Evolutionary conservation across 2,113 vertebrate genomes (phyloP).

Genomic region (Apodemus speciosus): DNA sequence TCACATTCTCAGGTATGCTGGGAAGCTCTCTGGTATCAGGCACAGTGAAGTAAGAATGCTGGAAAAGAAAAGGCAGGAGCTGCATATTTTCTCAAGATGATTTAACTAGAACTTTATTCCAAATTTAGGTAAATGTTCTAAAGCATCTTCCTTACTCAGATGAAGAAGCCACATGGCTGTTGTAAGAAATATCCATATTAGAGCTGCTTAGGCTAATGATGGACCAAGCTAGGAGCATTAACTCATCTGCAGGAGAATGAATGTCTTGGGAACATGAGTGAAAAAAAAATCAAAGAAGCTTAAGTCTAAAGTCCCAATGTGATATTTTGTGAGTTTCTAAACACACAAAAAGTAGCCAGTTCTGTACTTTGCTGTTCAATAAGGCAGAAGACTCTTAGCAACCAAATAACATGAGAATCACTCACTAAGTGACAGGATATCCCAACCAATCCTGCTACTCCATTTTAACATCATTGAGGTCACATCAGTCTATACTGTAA

Average conservation of each 20-base stretch:
- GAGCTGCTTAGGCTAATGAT: conserved; percentile 41
- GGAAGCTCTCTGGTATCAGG: conserved; percentile 95
- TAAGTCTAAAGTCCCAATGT: conserved; percentile 45
- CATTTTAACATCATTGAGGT: conserved; percentile 58
- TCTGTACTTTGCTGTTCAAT: conserved; percentile 56
- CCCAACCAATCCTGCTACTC: conserved; percentile 41
- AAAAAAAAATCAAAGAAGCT: conserved; percentile 23
- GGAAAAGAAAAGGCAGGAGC: conserved; percentile 68
- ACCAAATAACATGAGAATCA: conserved; percentile 45
- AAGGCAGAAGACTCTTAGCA: conserved; percentile 11
- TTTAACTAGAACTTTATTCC: conserved; percentile 44
- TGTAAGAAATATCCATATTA: background rate
- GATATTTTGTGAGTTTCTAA: conserved; percentile 26
- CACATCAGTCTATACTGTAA: background rate
- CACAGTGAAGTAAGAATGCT: conserved; percentile 98
- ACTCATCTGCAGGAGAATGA: background rate
- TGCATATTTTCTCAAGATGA: conserved; percentile 61
- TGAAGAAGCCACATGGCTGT: conserved; percentile 30
- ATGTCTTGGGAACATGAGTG: background rate
- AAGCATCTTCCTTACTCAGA: conserved; percentile 40
- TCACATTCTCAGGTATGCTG: conserved; percentile 98
- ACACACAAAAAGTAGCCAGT: background rate
- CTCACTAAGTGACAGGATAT: conserved; percentile 14
- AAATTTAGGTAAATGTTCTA: conserved; percentile 2
- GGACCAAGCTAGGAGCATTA: conserved; percentile 24